Conservation (phyloP, 2,113 vertebrate species). For the Bujurquina vittata region DNA sequence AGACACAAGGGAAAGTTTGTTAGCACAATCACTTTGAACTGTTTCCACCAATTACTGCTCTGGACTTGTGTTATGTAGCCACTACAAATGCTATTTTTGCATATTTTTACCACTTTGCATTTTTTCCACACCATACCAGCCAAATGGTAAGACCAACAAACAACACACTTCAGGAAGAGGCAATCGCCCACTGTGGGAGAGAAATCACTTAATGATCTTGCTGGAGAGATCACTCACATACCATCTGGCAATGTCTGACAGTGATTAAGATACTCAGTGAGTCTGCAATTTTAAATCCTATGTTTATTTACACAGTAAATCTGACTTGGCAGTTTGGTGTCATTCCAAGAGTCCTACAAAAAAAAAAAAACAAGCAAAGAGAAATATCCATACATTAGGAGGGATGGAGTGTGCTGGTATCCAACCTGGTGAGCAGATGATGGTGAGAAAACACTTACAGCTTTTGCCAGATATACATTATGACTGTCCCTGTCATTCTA, state of each 20-base stretch:
- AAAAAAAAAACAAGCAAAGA: neutral
- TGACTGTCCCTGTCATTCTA: slow-evolving; percentile 5
- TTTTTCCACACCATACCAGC: slow-evolving; percentile 37
- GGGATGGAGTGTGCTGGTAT: neutral
- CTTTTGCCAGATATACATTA: slow-evolving; percentile 6
- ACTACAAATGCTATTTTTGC: slow-evolving; percentile 41
- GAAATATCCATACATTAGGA: slow-evolving; percentile 1
- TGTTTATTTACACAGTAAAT: slow-evolving; percentile 37
- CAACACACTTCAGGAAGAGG: slow-evolving; percentile 21
- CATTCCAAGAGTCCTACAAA: neutral
- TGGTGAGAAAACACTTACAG: slow-evolving; percentile 12
- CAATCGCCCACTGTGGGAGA: neutral
- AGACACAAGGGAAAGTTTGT: slow-evolving; percentile 47
- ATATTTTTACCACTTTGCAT: slow-evolving; percentile 29
- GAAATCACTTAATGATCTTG: slow-evolving; percentile 19
- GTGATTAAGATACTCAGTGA: slow-evolving; percentile 30
- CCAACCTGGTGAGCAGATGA: slow-evolving; percentile 34
- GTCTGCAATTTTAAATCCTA: neutral
- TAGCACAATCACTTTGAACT: slow-evolving; percentile 60
- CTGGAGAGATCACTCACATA: slow-evolving; percentile 29
- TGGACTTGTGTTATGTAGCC: slow-evolving; percentile 31
- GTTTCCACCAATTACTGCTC: slow-evolving; percentile 26
- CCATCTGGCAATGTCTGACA: slow-evolving; percentile 43
- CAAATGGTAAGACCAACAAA: slow-evolving; percentile 41
- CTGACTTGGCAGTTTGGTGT: slow-evolving; percentile 6